These are phyloP conservation scores for Eretmodus cyanostictus DNA, from an alignment of 2,113 vertebrate genomes.

Conservation along the genomic window DNA sequence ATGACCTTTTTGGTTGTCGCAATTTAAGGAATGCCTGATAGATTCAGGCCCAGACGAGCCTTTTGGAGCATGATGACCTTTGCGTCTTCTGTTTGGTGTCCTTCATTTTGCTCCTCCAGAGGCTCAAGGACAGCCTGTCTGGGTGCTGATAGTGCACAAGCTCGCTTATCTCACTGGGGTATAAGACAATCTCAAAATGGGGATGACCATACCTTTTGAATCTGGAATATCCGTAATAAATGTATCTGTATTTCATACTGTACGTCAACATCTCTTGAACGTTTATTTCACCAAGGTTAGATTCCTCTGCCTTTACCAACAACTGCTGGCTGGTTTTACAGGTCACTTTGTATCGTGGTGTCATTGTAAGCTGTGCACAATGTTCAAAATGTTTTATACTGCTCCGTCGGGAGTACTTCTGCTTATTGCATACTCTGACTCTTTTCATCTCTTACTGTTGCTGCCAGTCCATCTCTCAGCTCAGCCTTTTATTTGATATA, in stretches of 20 bases:
- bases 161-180: not conserved
- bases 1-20: not conserved
- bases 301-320: not conserved
- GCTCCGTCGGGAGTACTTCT: not conserved
- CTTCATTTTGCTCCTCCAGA: not conserved
- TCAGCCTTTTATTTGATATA: not conserved
- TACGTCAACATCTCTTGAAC: not conserved
- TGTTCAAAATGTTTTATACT: not conserved
- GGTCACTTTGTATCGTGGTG: not conserved
- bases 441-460: not conserved
- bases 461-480: not conserved
- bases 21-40: not conserved
- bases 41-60: not conserved
- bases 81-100: not conserved
- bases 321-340: not conserved
- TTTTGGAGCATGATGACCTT: not conserved
- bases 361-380: not conserved
- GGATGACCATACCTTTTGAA: not conserved
- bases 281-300: not conserved
- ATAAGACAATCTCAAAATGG: not conserved
- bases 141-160: not conserved
- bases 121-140: not conserved
- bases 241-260: not conserved
- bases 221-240: not conserved
- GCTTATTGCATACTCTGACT: not conserved